phyloP scores from a whole-genome alignment of 2,888 invertebrate genomes.

The Caenorhabditis japonica region DNA sequence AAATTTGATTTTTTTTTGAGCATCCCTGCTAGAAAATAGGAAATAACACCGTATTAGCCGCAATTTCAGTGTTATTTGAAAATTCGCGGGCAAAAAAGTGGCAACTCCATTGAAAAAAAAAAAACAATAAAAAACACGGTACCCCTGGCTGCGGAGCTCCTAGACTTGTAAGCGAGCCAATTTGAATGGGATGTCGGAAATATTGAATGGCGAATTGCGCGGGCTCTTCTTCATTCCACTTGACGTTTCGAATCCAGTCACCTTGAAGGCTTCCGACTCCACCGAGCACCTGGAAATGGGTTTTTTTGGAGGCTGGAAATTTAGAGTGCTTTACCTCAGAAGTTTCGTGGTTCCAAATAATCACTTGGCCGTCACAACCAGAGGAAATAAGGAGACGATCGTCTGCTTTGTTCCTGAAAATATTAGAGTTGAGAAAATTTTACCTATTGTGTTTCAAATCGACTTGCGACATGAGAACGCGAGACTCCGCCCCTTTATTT shows the following conservation, averaged over 20 bases:
- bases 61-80: too few relatives aligned
- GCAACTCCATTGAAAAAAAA: too few relatives aligned
- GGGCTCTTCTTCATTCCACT: slow-evolving; percentile 51
- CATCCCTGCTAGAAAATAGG: too few relatives aligned
- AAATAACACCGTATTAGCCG: too few relatives aligned
- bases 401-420: slow-evolving; percentile 46
- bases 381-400: slow-evolving; percentile 54
- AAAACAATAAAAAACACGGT: too few relatives aligned
- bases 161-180: slow-evolving; percentile 42
- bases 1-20: background rate
- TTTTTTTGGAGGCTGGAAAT: too few relatives aligned
- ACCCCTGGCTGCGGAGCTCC: slow-evolving; percentile 34
- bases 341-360: slow-evolving; percentile 54
- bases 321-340: slow-evolving; percentile 20
- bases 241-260: slow-evolving; percentile 51
- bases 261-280: slow-evolving; percentile 50
- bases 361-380: slow-evolving; percentile 51
- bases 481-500: too few relatives aligned
- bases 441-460: background rate
- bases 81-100: too few relatives aligned
- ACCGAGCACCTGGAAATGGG: slow-evolving; percentile 36
- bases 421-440: background rate
- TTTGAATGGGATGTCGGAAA: slow-evolving; percentile 52
- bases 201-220: slow-evolving; percentile 56
- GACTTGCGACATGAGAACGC: too few relatives aligned